phyloP scores from a whole-genome alignment of 2,113 vertebrate genomes.

The Nasalis larvatus region DNA sequence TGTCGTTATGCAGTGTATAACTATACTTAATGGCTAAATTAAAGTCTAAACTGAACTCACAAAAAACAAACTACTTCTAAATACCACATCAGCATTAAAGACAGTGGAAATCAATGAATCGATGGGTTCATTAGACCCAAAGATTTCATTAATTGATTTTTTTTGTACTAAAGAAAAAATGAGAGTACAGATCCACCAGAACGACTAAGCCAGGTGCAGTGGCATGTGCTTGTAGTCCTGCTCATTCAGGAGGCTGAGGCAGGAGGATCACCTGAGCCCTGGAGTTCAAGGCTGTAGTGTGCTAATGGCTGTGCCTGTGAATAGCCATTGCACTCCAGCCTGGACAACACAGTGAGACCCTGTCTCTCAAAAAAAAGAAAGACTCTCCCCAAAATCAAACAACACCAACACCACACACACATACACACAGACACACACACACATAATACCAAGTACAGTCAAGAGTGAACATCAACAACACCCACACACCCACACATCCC shows the following conservation, averaged over 20 bases:
- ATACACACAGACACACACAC: background rate
- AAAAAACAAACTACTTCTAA: background rate
- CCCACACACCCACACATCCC: background rate
- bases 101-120: background rate
- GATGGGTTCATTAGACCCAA: background rate
- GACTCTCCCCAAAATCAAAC: too few relatives aligned
- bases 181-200: background rate
- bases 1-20: background rate
- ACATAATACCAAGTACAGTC: too few relatives aligned
- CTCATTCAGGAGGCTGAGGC: background rate
- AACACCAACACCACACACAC: background rate
- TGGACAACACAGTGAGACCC: background rate
- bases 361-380: background rate
- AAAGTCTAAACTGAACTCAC: background rate
- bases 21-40: background rate
- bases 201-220: background rate
- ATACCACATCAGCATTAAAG: background rate
- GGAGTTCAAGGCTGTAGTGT: background rate
- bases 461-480: too few relatives aligned
- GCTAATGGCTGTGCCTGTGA: background rate
- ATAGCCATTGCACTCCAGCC: background rate
- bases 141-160: background rate
- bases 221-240: background rate
- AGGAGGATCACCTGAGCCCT: background rate
- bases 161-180: slow-evolving; percentile 7